Conservation (phyloP, 23 tunicate genomes). For the Clavelina lepadiformis region DNA sequence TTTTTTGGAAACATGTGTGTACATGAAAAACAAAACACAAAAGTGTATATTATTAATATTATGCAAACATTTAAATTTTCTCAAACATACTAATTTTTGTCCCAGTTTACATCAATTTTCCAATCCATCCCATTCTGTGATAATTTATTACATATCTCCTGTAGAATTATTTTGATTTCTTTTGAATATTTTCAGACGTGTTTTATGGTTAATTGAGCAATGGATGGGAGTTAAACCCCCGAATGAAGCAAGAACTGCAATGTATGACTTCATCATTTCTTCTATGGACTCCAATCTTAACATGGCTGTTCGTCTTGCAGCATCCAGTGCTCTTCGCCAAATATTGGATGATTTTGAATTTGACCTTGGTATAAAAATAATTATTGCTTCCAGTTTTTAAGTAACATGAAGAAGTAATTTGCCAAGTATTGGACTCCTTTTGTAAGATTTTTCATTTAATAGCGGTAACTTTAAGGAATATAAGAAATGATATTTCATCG, state of each 20-base stretch:
- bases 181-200: slow-evolving; percentile 30
- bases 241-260: background rate
- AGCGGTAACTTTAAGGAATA: too few species aligned
- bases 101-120: background rate
- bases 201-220: slow-evolving; percentile 67
- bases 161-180: background rate
- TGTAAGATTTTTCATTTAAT: too few species aligned
- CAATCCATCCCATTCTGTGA: background rate
- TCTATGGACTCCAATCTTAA: slow-evolving; percentile 44
- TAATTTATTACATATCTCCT: background rate
- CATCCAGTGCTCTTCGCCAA: slow-evolving; percentile 38
- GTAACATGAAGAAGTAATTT: too few species aligned
- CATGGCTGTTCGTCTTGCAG: slow-evolving; percentile 76
- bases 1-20: too few species aligned
- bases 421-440: too few species aligned
- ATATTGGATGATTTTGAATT: slow-evolving; percentile 82
- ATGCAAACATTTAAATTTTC: too few species aligned
- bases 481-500: too few species aligned
- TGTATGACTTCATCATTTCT: slow-evolving; percentile 48
- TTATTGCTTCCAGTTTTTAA: too few species aligned
- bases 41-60: too few species aligned
- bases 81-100: too few species aligned
- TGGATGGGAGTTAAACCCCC: slow-evolving; percentile 64
- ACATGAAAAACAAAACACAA: too few species aligned
- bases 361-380: slow-evolving; percentile 40